Evolutionary conservation across 2,113 vertebrate species (phyloP).

Genomic region (Mustelus asterias): DNA sequence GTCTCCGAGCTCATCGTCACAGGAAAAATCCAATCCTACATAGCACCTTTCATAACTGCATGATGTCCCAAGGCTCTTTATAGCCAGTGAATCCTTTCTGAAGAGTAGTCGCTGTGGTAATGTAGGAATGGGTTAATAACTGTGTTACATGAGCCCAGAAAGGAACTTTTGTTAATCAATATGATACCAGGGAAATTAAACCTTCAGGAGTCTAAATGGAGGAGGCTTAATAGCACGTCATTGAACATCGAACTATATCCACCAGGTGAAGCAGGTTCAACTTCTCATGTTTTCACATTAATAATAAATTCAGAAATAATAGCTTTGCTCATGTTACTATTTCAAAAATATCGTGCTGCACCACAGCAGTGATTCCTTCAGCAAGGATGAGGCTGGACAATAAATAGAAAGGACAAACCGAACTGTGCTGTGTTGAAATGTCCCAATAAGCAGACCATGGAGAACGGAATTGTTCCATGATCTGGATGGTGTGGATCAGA

Average conservation of each 20-base stretch:
- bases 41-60: not conserved
- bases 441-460: not conserved
- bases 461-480: not conserved
- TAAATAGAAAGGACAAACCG: not conserved
- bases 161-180: not conserved
- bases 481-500: not conserved
- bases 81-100: not conserved
- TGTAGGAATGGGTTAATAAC: not conserved
- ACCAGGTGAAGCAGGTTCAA: not conserved
- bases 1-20: too few species aligned
- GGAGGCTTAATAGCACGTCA: not conserved
- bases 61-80: not conserved
- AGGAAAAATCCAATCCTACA: too few species aligned
- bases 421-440: not conserved
- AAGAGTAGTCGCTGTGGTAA: not conserved
- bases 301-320: slow-evolving; percentile 23
- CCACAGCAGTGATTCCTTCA: not conserved
- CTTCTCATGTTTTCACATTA: slow-evolving; percentile 2
- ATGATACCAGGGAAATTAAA: not conserved
- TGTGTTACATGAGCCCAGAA: not conserved
- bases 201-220: not conserved
- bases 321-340: not conserved
- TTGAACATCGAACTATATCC: not conserved
- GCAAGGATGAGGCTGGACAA: not conserved
- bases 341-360: not conserved